Evolutionary conservation across 2,888 invertebrate species (phyloP), one percentile per base, ranked within the genome.

Genomic region (Dendrolimus houi): DNA sequence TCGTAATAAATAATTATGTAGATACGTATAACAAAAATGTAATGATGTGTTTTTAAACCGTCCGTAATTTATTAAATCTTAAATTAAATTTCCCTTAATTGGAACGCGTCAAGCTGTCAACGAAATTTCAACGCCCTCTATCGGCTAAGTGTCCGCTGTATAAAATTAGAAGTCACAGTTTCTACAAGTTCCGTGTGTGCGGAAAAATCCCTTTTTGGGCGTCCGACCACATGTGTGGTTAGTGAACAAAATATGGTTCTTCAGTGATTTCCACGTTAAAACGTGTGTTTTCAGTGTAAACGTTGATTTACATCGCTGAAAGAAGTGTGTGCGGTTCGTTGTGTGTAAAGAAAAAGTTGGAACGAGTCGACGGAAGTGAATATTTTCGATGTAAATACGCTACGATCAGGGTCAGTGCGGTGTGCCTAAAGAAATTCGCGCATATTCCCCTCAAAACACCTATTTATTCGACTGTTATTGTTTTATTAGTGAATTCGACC

Each of bases 191-290:
- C 89, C 88, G 89, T 90, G 86, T 87, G 83, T 87, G 88, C 85
- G 87, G 92, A 92, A 92, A 92, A 92, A 92, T 92, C 92, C 92
- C 92, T 92, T 92, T 90, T 92, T 92, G 92, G 93, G 93, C 92
- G 92, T 92, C 92, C 91, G 90, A 92, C 92, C 93, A 93, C 93
- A 93, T 93, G 93, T 92, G 92, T 92, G 89, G 82, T 84, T 85
- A 79, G 86, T 85, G 87, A 87, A 87, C 86, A 85, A 88, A 87
- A 83, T 89, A 88, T 81, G 86, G 83, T 85, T 87, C 79, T 83
- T 65, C 73, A 78, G 86, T 87, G 85, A 86, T 79, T 87, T 85
- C 75, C 78, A 75, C 77, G 70, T 72, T 65, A 68, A 69, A 75
- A 70, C 76, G 76, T 68, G 71, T 66, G 67, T 77, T 79, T 85